phyloP scores from a whole-genome alignment of 2,113 vertebrate species.

The Aviceda subcristata region DNA sequence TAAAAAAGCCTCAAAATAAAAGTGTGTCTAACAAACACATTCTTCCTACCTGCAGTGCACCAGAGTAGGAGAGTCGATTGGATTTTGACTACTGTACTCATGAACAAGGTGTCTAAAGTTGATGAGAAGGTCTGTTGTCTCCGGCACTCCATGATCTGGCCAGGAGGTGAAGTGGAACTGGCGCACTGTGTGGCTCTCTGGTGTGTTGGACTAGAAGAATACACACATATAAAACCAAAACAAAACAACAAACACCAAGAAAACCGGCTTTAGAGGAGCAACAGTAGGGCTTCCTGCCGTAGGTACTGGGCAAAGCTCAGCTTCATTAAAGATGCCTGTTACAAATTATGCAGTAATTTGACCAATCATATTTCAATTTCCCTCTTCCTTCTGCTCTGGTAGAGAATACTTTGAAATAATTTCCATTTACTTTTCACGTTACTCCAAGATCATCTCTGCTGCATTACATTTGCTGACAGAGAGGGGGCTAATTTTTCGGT shows the following conservation, averaged over 20 bases:
- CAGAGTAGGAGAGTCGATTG: constrained; percentile 81
- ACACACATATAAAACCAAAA: not conserved
- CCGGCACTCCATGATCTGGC: constrained; percentile 92
- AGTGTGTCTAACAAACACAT: not conserved
- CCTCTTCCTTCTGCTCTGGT: not conserved
- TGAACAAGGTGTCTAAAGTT: constrained; percentile 90
- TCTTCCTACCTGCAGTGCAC: constrained; percentile 92
- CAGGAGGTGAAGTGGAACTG: constrained; percentile 99
- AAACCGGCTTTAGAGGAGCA: not conserved
- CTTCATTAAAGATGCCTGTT: not conserved
- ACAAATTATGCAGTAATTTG: not conserved
- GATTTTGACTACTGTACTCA: constrained; percentile 86
- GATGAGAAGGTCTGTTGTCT: constrained; percentile 91
- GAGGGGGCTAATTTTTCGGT: not conserved
- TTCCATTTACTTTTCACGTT: not conserved
- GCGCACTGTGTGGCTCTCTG: constrained; percentile 81
- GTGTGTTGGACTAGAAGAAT: constrained; percentile 75
- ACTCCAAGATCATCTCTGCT: not conserved
- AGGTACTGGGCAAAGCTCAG: not conserved
- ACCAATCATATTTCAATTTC: not conserved
- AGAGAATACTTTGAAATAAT: not conserved
- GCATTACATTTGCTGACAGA: not conserved
- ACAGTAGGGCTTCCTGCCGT: not conserved
- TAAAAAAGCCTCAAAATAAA: not conserved
- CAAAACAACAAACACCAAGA: not conserved